A percentile compares a stretch with the other conserved stretches of the same genome.
Conservation (phyloP, 2,888 invertebrate species). For the Patella pellucida region DNA sequence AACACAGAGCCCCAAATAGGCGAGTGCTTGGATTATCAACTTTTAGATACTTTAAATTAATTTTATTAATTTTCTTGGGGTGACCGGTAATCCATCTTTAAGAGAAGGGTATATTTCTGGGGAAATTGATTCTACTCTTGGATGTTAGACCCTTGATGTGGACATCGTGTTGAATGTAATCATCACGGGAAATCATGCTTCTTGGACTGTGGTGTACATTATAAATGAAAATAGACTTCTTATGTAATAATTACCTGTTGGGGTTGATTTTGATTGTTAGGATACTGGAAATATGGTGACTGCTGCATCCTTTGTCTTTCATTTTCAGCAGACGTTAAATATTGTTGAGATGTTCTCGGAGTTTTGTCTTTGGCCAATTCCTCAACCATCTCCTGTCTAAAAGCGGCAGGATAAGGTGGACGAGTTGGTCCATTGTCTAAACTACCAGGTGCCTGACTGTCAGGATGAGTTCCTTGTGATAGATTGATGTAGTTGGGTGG, state of each 20-base stretch:
- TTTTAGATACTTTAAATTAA: too few relatives aligned
- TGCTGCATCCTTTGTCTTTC: constrained; percentile 55
- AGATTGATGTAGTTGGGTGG: constrained; percentile 59
- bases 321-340: constrained; percentile 52
- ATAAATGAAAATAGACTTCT: too few relatives aligned
- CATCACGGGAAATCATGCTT: too few relatives aligned
- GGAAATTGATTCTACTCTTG: too few relatives aligned
- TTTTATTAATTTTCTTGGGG: too few relatives aligned
- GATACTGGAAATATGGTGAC: constrained; percentile 63
- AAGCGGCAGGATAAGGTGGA: constrained; percentile 63
- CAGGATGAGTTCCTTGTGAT: neutral
- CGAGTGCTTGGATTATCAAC: too few relatives aligned
- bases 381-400: constrained; percentile 57
- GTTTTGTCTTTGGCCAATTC: constrained; percentile 62
- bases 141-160: too few relatives aligned
- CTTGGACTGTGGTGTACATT: too few relatives aligned
- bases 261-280: constrained; percentile 43
- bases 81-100: too few relatives aligned
- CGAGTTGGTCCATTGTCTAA: constrained; percentile 46
- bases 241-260: constrained; percentile 5
- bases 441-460: constrained; percentile 3
- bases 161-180: too few relatives aligned
- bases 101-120: too few relatives aligned
- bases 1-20: too few relatives aligned
- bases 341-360: constrained; percentile 54